Base-by-base conservation (phyloP, 2,888 invertebrate genomes). In the Apamea sordens region DNA sequence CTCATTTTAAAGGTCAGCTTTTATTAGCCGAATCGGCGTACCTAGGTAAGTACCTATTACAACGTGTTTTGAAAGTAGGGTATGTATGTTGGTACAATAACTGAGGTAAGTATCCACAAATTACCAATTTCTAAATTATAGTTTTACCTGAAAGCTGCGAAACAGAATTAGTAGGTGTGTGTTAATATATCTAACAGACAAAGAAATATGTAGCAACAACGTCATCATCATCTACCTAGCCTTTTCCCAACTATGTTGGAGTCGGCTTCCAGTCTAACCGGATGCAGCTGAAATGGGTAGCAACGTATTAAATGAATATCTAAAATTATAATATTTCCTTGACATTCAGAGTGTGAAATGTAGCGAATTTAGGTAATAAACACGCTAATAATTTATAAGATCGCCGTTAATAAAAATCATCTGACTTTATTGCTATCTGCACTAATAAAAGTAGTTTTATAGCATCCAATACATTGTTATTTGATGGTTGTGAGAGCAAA, bases 401-500 rank as follows among this genome's bases (percentile, higher is more conserved):
- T 73, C 36, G 61, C 73, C 75, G 56, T 75, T 72, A 59, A 77
- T 80, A 80, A 80, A 77, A 77, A 84, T 79, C 50, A n/a, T 84
- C 65, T n/a, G 56, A 65, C 28, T 84, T 84, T 84, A 84, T 79
- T 65, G 69, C 69, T 56, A 64, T 56, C 41, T 80, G 50, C 47
- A 47, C 53, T 65, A 80, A 70, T 84, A 82, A 80, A 80, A 68
- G 5, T 72, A 11, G 47, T 56, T 82, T 82, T 80, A 84, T 80
- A 32, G 80, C 84, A 47, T 84, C 64, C 50, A 80, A 84, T 70
- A 78, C 44, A 83, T 61, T 80, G 83, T 83, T 78, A 53, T 78
- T 68, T 80, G 84, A 68, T 83, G 50, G 61, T 24, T 24, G 78
- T 44, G n/a, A 53, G 41, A 80, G 59, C 59, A 65, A 59, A 74